These are phyloP conservation scores for Chaetodon trifascialis DNA, from an alignment of 2,113 vertebrate genomes.

Conservation along the genomic window DNA sequence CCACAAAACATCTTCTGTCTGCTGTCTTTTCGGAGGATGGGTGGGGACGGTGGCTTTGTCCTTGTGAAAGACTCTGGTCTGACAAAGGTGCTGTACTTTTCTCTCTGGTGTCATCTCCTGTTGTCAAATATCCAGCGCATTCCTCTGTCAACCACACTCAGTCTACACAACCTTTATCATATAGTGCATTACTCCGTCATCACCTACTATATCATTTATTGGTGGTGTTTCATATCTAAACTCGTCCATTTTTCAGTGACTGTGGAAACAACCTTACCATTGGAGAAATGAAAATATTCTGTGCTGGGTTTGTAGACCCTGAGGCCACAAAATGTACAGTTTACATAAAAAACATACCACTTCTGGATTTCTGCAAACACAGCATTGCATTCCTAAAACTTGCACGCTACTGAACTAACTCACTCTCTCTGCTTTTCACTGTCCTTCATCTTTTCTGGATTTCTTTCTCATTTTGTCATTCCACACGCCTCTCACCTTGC, in stretches of 20 bases:
- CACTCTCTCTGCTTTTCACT: neutral
- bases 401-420: neutral
- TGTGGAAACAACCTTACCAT: neutral
- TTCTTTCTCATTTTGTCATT: neutral
- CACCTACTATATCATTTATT: neutral
- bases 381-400: neutral
- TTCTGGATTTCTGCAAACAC: neutral
- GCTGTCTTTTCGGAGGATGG: neutral
- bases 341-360: neutral
- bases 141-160: neutral
- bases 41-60: constrained; percentile 3
- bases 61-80: constrained; percentile 8
- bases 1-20: constrained; percentile 20
- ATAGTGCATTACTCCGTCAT: neutral
- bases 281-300: neutral
- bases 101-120: neutral
- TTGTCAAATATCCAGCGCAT: neutral
- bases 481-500: neutral
- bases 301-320: neutral
- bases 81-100: constrained; percentile 13
- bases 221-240: neutral
- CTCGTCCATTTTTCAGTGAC: neutral
- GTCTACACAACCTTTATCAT: neutral
- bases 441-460: neutral
- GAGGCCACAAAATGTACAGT: neutral